A percentile compares a stretch with the other conserved stretches of the same genome.
Conservation (phyloP, 2,113 vertebrate genomes). For the Centrocercus urophasianus region DNA sequence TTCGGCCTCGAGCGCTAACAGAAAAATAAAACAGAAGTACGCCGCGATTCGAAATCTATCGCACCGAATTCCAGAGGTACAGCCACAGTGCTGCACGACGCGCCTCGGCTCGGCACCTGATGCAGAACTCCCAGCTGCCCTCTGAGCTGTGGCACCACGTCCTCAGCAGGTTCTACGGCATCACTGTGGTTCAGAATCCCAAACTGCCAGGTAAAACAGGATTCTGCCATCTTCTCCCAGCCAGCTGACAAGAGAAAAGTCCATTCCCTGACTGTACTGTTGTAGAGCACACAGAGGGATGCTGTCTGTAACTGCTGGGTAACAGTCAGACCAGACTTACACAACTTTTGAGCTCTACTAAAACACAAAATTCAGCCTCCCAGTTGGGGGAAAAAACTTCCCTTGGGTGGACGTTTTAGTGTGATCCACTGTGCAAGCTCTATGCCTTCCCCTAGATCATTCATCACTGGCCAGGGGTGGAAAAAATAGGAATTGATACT, state of each 20-base stretch:
- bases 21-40: background rate
- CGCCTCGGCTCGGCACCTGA: background rate
- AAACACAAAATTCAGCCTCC: background rate
- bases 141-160: background rate
- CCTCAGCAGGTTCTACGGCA: background rate
- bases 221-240: background rate
- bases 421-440: background rate
- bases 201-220: background rate
- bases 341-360: background rate
- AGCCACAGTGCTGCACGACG: background rate
- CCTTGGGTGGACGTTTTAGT: background rate
- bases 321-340: background rate
- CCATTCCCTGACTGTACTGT: background rate
- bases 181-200: background rate
- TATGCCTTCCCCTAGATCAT: background rate
- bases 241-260: rapidly evolving
- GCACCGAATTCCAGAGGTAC: background rate
- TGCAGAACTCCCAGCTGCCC: background rate
- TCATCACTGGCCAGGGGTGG: background rate
- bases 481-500: background rate
- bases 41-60: conserved; percentile 5
- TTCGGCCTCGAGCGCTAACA: background rate
- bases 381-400: background rate
- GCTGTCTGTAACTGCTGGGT: background rate
- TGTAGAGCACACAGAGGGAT: background rate